These are phyloP conservation scores for Macrophya alboannulata DNA, from an alignment of 2,888 invertebrate species.

Conservation along the genomic window DNA sequence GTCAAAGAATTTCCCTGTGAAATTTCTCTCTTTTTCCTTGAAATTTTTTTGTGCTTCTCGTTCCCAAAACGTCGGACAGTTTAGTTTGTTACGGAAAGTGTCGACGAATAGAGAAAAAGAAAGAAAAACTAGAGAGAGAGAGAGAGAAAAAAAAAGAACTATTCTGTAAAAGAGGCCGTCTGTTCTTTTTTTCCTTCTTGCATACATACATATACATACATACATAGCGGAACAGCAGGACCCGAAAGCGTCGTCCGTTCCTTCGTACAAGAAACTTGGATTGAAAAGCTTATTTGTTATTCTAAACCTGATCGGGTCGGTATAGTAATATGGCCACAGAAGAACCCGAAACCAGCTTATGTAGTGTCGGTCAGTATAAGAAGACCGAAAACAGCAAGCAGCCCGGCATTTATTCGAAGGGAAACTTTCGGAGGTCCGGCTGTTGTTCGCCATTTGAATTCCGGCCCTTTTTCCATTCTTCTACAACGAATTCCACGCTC, in stretches of 20 bases:
- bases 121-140: no score
- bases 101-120: neutral
- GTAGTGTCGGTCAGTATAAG: constrained; percentile 38
- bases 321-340: neutral
- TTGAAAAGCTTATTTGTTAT: constrained; percentile 45
- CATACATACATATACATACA: neutral
- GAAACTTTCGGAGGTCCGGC: constrained; percentile 21
- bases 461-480: neutral
- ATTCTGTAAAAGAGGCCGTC: neutral
- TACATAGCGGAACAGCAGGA: neutral
- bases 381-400: constrained; percentile 20
- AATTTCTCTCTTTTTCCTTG: neutral
- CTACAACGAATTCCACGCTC: neutral
- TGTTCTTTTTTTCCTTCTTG: neutral
- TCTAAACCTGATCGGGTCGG: constrained; percentile 43
- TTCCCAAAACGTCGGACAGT: neutral
- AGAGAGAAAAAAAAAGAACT: neutral
- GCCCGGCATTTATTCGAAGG: constrained; percentile 1
- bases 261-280: constrained; percentile 21
- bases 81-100: neutral
- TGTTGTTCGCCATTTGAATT: constrained; percentile 37
- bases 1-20: neutral
- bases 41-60: neutral
- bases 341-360: constrained; percentile 29
- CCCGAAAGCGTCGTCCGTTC: neutral